phyloP scores from a whole-genome alignment of 2,113 vertebrate species.

The Oreochromis spilurus region DNA sequence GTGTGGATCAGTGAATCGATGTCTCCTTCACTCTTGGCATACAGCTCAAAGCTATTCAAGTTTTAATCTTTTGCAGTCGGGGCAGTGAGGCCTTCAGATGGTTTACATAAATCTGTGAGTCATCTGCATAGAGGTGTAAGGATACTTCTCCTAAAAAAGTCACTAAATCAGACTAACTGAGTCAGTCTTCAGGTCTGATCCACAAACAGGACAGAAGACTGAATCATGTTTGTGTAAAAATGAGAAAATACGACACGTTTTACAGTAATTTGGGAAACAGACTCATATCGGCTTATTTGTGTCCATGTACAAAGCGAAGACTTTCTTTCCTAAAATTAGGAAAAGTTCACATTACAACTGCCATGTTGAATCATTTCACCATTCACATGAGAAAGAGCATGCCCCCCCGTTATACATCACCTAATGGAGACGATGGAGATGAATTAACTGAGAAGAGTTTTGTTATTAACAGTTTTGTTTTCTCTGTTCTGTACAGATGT shows the following conservation, averaged over 20 bases:
- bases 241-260: neutral
- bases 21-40: neutral
- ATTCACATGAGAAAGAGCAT: too few species aligned
- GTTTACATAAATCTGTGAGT: neutral
- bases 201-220: neutral
- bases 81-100: neutral
- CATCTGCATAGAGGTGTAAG: neutral
- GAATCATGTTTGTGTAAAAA: neutral
- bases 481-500: neutral
- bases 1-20: neutral
- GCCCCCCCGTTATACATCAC: neutral
- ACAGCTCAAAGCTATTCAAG: neutral
- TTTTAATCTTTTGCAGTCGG: neutral
- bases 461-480: neutral
- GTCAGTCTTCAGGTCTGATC: neutral
- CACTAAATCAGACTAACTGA: neutral
- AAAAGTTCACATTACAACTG: neutral
- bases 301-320: accelerated
- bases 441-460: neutral
- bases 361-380: neutral
- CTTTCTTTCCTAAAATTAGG: neutral
- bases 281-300: neutral
- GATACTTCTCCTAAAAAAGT: neutral
- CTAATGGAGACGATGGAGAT: neutral
- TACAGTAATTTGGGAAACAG: neutral